phyloP scores from a whole-genome alignment of 2,113 vertebrate genomes.

The Cheirogaleus medius region DNA sequence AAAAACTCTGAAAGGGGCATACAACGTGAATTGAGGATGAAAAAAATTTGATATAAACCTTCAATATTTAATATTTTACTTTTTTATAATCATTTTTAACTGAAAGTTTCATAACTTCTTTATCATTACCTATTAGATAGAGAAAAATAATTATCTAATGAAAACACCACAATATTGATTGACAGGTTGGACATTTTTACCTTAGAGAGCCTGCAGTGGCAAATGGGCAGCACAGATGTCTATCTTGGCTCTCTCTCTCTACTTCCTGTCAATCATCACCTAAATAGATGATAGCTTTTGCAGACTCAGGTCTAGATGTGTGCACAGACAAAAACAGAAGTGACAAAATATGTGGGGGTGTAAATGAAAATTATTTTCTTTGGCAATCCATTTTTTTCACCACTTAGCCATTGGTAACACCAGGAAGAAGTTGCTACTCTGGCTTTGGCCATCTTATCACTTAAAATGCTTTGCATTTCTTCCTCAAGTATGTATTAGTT shows the following conservation, averaged over 20 bases:
- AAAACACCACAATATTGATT: neutral
- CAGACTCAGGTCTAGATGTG: neutral
- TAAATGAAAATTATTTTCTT: neutral
- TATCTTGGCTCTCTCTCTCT: neutral
- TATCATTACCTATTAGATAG: neutral
- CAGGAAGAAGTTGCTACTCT: neutral
- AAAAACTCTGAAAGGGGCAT: neutral
- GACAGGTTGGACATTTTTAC: neutral
- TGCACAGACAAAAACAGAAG: neutral
- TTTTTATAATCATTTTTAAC: neutral
- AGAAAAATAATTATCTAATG: slow-evolving; percentile 5
- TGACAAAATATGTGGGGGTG: neutral
- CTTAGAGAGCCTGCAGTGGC: neutral
- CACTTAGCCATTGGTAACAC: neutral
- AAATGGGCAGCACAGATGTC: neutral
- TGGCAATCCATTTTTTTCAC: neutral
- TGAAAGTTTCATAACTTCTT: neutral
- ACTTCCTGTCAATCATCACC: neutral
- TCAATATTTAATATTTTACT: neutral
- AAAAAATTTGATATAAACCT: neutral
- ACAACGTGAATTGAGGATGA: neutral
- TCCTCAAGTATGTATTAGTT: neutral
- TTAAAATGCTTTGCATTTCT: slow-evolving; percentile 3
- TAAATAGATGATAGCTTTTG: neutral
- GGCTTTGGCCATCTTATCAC: neutral